These are phyloP conservation scores for Diachrysia chrysitis DNA, from an alignment of 2,888 invertebrate species.

Conservation along the genomic window DNA sequence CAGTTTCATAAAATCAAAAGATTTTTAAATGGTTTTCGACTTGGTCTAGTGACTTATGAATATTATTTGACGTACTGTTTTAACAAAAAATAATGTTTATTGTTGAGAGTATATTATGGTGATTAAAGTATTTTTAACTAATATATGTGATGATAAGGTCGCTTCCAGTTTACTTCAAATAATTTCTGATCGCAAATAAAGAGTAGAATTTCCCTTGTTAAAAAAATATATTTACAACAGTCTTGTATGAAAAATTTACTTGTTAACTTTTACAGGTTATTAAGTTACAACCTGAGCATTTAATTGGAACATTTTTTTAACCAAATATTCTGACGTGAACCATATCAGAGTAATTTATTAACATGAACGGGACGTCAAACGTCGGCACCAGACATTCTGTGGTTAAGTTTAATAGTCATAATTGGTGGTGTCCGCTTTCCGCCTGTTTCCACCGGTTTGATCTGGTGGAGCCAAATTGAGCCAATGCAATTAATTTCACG, in stretches of 20 bases:
- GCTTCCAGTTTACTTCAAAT: too few species aligned
- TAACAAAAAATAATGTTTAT: too few species aligned
- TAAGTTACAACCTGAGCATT: not conserved
- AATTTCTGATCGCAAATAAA: too few species aligned
- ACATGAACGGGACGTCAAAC: conserved; percentile 54
- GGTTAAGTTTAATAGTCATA: conserved; percentile 71
- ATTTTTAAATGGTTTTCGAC: too few species aligned
- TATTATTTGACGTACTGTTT: too few species aligned
- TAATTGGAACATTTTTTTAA: not conserved
- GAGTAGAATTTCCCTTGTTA: too few species aligned
- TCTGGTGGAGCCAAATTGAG: conserved; percentile 62
- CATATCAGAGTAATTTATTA: conserved; percentile 43
- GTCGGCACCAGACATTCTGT: conserved; percentile 51
- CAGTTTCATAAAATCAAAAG: too few species aligned
- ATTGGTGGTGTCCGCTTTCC: conserved; percentile 68
- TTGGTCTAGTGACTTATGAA: too few species aligned
- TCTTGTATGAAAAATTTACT: not conserved
- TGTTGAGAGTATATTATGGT: too few species aligned
- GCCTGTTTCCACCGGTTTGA: conserved; percentile 58
- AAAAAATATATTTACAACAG: not conserved
- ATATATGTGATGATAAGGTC: too few species aligned
- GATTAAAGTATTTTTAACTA: too few species aligned
- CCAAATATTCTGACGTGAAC: conserved; percentile 10
- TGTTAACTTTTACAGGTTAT: not conserved
- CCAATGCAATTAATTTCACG: conserved; percentile 68